Conservation (phyloP, 2,888 invertebrate species). For the Gnatocerus cornutus region DNA sequence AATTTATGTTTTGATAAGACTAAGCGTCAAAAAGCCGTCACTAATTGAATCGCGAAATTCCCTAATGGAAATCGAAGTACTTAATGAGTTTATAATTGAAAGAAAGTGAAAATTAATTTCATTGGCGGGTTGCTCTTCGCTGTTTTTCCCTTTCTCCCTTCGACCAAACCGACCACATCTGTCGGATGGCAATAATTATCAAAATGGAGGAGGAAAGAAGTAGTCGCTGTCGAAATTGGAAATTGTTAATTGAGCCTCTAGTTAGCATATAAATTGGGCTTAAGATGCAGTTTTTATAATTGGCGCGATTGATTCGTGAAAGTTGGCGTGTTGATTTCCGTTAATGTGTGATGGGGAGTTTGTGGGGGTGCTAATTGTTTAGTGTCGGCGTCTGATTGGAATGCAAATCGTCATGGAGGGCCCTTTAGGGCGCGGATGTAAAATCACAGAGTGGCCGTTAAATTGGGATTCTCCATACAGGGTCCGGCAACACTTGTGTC, state of each 20-base stretch:
- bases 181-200: slow-evolving; percentile 35
- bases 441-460: slow-evolving; percentile 46
- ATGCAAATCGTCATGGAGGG: slow-evolving; percentile 45
- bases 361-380: slow-evolving; percentile 39
- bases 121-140: slow-evolving; percentile 33
- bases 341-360: slow-evolving; percentile 10
- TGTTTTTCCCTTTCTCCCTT: slow-evolving; percentile 12
- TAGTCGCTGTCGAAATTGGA: slow-evolving; percentile 10
- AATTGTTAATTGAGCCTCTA: slow-evolving; percentile 33
- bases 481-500: too few species aligned
- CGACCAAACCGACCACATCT: slow-evolving; percentile 31
- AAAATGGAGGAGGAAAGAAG: slow-evolving; percentile 6
- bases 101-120: slow-evolving; percentile 47
- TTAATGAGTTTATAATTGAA: slow-evolving; percentile 47
- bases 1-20: slow-evolving; percentile 48
- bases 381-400: slow-evolving; percentile 40
- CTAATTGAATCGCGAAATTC: slow-evolving; percentile 45
- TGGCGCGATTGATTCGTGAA: slow-evolving; percentile 3
- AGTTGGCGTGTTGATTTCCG: slow-evolving; percentile 9
- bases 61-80: slow-evolving; percentile 46
- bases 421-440: slow-evolving; percentile 39
- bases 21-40: slow-evolving; percentile 44
- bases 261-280: slow-evolving; percentile 34
- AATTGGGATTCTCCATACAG: slow-evolving; percentile 38
- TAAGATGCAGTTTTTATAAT: slow-evolving; percentile 24